phyloP scores from a whole-genome alignment of 2,888 invertebrate genomes.

The Melinaea marsaeus region DNA sequence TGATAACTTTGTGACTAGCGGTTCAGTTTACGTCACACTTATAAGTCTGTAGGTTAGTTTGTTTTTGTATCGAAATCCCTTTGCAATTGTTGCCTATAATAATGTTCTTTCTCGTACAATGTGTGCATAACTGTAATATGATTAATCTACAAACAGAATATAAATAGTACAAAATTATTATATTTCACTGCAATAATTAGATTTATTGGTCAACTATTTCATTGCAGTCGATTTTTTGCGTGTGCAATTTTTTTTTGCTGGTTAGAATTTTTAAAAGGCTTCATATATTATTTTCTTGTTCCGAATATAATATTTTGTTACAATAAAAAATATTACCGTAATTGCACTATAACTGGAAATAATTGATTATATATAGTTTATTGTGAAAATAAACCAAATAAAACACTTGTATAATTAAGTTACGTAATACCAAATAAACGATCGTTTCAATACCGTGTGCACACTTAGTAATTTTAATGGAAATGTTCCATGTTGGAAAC shows the following conservation, averaged over 20 bases:
- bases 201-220: background rate
- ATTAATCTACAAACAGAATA: background rate
- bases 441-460: background rate
- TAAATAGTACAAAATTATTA: conserved; percentile 1
- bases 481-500: conserved; percentile 18
- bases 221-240: background rate
- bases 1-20: background rate
- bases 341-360: too few species aligned
- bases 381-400: too few species aligned
- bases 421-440: too few species aligned
- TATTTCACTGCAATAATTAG: conserved; percentile 3
- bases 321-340: too few species aligned
- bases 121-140: conserved; percentile 1
- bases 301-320: too few species aligned
- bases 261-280: too few species aligned
- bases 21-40: background rate
- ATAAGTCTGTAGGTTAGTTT: conserved; percentile 1
- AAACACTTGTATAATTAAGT: too few species aligned
- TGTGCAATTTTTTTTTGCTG: too few species aligned
- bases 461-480: conserved; percentile 12
- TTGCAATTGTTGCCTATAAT: background rate
- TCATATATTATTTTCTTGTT: too few species aligned
- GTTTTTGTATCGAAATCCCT: background rate
- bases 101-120: background rate
- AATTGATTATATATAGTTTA: too few species aligned